A percentile compares a stretch with the other conserved stretches of the same genome.
phyloP scores from a whole-genome alignment of 2,888 invertebrate genomes.

The Belgica antarctica region DNA sequence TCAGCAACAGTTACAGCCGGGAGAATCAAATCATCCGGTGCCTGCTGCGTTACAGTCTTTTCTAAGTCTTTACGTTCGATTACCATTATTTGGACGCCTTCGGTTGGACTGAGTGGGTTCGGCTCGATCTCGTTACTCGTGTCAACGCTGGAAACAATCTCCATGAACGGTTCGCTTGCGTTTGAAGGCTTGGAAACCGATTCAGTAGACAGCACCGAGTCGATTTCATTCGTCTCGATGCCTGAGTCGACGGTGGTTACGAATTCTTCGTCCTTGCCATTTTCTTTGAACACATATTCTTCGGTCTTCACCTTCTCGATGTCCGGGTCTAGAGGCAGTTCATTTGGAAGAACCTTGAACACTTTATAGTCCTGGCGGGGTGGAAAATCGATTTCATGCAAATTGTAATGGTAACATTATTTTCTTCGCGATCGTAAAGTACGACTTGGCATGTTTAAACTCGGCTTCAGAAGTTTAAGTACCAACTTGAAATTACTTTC shows the following conservation, averaged over 20 bases:
- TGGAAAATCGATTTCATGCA: no score
- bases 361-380: conserved; percentile 49
- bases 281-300: conserved; percentile 48
- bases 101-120: not conserved
- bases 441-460: no score
- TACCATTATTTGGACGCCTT: conserved; percentile 2
- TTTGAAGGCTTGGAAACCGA: not conserved
- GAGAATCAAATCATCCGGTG: not conserved
- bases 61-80: conserved; percentile 36
- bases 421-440: no score
- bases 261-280: conserved; percentile 43
- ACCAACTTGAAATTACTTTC: no score
- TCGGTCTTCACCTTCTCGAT: conserved; percentile 47
- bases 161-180: not conserved
- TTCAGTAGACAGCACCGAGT: conserved; percentile 18
- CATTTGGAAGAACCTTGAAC: conserved; percentile 48
- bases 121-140: not conserved
- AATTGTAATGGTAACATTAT: no score
- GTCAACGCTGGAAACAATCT: not conserved
- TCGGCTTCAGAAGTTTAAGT: no score
- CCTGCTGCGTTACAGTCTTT: conserved; percentile 33
- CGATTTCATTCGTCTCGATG: conserved; percentile 36
- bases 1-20: not conserved
- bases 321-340: conserved; percentile 47
- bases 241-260: conserved; percentile 6